Conservation (phyloP, 64 coral and sea anemone species). For the Acropora tenuis region DNA sequence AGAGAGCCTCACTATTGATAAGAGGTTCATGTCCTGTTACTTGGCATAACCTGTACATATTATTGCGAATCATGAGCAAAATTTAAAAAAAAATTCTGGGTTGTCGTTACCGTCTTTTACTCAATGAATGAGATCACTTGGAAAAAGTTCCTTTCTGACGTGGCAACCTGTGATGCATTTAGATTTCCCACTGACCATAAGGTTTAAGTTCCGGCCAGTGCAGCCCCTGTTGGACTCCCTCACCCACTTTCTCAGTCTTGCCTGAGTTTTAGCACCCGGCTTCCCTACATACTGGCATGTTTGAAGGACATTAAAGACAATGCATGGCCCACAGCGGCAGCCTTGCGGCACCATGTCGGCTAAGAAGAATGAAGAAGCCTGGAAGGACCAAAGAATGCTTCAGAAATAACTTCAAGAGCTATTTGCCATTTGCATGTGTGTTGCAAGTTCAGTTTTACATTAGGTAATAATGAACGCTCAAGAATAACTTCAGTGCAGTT, state of each 20-base stretch:
- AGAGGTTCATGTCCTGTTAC: too few relatives aligned
- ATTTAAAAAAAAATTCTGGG: too few relatives aligned
- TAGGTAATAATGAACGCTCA: too few relatives aligned
- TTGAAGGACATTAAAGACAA: constrained; percentile 3
- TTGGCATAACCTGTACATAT: too few relatives aligned
- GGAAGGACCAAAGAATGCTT: not conserved
- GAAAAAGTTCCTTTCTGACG: not conserved
- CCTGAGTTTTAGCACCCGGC: too few relatives aligned
- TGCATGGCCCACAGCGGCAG: not conserved
- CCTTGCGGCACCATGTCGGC: not conserved
- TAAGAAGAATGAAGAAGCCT: not conserved
- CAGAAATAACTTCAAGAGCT: too few relatives aligned
- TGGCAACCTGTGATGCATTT: not conserved
- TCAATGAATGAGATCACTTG: not conserved
- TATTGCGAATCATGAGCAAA: too few relatives aligned
- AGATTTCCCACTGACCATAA: not conserved
- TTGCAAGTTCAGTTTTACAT: not conserved
- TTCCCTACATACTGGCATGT: not conserved
- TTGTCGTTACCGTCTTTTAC: not conserved
- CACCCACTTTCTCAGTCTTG: not conserved
- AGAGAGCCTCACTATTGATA: too few relatives aligned
- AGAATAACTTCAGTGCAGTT: too few relatives aligned
- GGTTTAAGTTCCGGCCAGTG: not conserved
- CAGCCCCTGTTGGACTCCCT: not conserved
- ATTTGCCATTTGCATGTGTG: not conserved